Percentiles rank a stretch among this genome's conserved stretches.
These are phyloP conservation scores for Alexandromys fortis DNA, from an alignment of 2,113 vertebrate genomes.

Conservation along the genomic window DNA sequence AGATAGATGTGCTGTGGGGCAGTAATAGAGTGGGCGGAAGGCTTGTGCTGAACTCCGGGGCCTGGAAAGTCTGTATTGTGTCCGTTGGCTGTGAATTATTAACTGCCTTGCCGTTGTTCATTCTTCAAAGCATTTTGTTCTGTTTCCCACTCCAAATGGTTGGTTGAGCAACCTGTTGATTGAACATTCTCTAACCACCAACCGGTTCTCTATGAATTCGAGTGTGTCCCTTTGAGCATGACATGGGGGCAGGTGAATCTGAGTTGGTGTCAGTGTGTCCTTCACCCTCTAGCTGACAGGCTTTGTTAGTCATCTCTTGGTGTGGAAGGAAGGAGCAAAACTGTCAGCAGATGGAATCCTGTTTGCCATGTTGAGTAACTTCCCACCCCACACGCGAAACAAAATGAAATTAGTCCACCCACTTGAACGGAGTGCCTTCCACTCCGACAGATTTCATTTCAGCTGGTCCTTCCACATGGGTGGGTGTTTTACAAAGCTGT, in stretches of 20 bases:
- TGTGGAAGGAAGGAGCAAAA: neutral
- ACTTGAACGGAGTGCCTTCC: slow-evolving; percentile 3
- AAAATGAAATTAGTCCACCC: slow-evolving; percentile 49
- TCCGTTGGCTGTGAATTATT: neutral
- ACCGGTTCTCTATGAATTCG: neutral
- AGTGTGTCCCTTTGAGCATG: neutral
- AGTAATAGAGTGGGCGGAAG: neutral
- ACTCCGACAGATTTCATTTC: neutral
- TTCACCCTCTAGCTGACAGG: neutral
- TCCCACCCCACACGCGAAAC: neutral
- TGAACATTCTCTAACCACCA: neutral
- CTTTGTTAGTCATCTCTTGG: neutral
- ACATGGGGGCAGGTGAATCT: neutral
- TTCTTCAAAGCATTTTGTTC: neutral
- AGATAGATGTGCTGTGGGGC: neutral
- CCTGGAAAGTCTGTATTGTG: neutral
- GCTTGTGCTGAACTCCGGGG: neutral
- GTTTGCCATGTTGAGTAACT: slow-evolving; percentile 51
- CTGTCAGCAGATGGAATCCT: slow-evolving; percentile 33
- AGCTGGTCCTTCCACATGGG: neutral
- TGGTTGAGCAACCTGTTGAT: neutral
- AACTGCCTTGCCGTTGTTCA: neutral
- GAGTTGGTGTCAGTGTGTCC: neutral
- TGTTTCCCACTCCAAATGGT: neutral
- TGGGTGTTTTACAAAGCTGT: slow-evolving; percentile 41